Evolutionary conservation across 2,113 vertebrate genomes (phyloP), one percentile per base, ranked within the genome.

Genomic region (Xiphophorus couchianus): DNA sequence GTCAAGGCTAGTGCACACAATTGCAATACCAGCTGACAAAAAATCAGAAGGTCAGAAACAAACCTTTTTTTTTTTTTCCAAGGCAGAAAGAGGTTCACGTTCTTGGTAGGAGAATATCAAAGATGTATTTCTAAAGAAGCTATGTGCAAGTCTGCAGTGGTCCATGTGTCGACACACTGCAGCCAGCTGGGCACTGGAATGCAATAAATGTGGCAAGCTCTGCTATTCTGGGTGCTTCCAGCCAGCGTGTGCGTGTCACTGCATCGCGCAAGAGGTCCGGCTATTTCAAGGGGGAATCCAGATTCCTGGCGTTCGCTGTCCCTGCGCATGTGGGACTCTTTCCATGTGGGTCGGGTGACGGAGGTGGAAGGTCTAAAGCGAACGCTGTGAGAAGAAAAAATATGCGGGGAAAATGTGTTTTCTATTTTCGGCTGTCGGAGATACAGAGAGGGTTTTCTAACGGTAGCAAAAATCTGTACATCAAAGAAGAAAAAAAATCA

Each of bases 251-350:
- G 75, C 39, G 62, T 77, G 77, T 78, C 73, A 69, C 74, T 71
- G 66, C 84, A 88, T 78, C 82, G 76, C 84, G 70, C 11, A 63
- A 66, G 78, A 84, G 69, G 29, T 70, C 83, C n/a, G 54, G 84
- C 88, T 88, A 90, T 91, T 87, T 89, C 77, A 83, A 84, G 84
- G 80, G 80, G 81, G 87, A 84, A 83, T 70, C 71, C 66, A 37
- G 76, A 92, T 89, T 91, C 83, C 80, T 69, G 68, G 69, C 69
- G 82, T 82, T 72, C 35, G 30, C 61, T 60, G 71, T 28, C 73
- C 44, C 70, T 37, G 66, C n/a, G 54, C 61, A 19, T 73, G 69
- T 54, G 4, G 69, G 30, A 44, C 76, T 66, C 71, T 83, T 80
- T 83, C 74, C 77, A 73, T 79, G 74, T 39, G 63, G 79, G 71